Evolutionary conservation across 2,113 vertebrate species (phyloP), one percentile per base, ranked within the genome.

Genomic region (Stigmatopora argus): DNA sequence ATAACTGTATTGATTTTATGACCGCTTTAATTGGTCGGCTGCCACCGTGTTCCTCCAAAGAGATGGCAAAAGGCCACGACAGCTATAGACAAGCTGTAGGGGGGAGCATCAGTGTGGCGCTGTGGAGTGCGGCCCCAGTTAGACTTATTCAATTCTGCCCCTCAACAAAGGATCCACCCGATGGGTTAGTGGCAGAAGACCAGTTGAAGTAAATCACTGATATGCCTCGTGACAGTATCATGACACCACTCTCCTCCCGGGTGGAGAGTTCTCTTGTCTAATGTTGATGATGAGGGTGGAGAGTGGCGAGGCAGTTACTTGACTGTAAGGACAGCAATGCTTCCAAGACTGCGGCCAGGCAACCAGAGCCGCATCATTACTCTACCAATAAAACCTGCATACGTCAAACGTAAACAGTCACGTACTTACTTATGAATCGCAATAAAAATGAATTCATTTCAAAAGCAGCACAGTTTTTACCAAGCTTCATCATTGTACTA

Each of bases 1-100:
- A 70, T 71, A 78, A 75, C 77, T 71, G 70, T 66, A 88, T 87
- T 70, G 86, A 89, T 87, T 88, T 82, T 83, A 65, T 84, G 83
- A 78, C 85, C 14, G 66, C 58, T 74, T 78, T 83, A 84, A 82
- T 78, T 80, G 67, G 70, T 67, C 57, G 55, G 75, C 79, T 78
- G 71, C 74, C 68, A 75, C 73, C 64, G 70, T 61, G 74, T 78
- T 74, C 52, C 47, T 78, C 67, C 34, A 4, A 64, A 67, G 74
- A 81, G 83, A 83, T 73, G 82, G 74, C 65, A 45, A 46, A 23
- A 69, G 63, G 64, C 60, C 45, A 23, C n/a, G 47, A 61, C 64
- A 72, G 65, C 73, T 72, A 56, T 41, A 61, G 38, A 64, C 12
- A 7, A 4, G 67, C 75, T 55, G 69, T 75, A 67, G 66, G 70